A percentile compares a stretch with the other conserved stretches of the same genome.
Conservation (phyloP, 2,797 vertebrate species). For the Etheostoma perlongum region DNA sequence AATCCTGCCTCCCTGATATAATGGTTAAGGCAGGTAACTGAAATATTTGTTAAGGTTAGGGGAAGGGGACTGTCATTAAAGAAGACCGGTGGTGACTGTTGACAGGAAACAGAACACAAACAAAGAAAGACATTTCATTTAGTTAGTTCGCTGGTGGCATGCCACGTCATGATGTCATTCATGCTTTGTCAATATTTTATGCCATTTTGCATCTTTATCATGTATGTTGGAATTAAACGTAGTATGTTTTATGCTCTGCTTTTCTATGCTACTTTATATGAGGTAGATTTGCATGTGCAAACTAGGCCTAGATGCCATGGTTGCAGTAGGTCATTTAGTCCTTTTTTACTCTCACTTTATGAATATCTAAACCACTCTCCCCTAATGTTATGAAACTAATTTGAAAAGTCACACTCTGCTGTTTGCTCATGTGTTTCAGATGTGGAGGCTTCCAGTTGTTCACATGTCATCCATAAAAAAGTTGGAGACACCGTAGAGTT, state of each 20-base stretch:
- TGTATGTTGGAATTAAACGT: neutral
- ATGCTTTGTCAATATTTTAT: neutral
- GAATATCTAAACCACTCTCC: neutral
- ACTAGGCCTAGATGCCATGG: no score
- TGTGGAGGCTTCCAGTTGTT: constrained; percentile 20
- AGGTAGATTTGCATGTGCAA: neutral
- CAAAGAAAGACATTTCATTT: neutral
- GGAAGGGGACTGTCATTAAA: neutral
- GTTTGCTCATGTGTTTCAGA: constrained; percentile 56
- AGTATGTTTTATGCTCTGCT: neutral
- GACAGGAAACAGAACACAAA: neutral
- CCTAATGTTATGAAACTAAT: neutral
- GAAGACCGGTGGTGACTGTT: neutral
- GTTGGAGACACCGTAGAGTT: constrained; percentile 57
- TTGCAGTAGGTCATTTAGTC: neutral
- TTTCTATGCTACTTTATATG: neutral
- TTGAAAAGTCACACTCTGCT: neutral
- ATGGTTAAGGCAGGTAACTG: neutral
- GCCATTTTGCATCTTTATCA: neutral
- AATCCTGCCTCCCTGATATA: neutral
- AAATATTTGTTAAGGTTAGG: neutral
- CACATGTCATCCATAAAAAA: constrained; percentile 1
- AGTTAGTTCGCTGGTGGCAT: neutral
- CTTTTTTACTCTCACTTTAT: neutral
- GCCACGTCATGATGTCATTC: neutral